Base-by-base conservation (phyloP, 2,797 vertebrate species). In the Siniperca undulata region DNA sequence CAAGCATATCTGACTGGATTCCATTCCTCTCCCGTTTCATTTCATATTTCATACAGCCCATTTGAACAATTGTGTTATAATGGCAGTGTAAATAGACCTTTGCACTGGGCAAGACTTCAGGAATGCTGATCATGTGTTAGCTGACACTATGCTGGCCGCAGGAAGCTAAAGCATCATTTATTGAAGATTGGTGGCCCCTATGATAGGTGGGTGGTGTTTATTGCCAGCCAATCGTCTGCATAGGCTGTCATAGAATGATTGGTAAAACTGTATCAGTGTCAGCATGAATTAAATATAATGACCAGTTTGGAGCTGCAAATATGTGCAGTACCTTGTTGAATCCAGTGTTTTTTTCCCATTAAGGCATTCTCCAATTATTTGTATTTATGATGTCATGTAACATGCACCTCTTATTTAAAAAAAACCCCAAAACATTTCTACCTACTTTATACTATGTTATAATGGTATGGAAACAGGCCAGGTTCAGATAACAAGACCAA, bases 71-170 rank as follows among this genome's bases (percentile, higher is more conserved):
- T 93, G 88, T 92, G 81, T 91, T 91, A 87, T 93, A 91, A 91
- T 92, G 83, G 85, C 89, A 84, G 88, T 87, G 88, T 91, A 95
- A 94, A 94, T 90, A 95, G 85, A 92, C 83, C 86, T 91, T 92
- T 92, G 86, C 85, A 86, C 85, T 80, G 83, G 88, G 89, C 81
- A 91, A 61, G 79, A 60, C 85, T 83, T 91, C 89, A 93, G 82
- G 91, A 93, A 94, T 93, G 90, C 86, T 90, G 88, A 91, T 94
- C 86, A 93, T 91, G 91, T 92, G 94, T 91, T 93, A 93, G 85
- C 86, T 89, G 89, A 95, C 91, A 89, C 92, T 86, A 59, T 67
- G 66, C 82, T 78, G 74, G 86, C 90, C 80, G 38, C 81, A 89
- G 88, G 71, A 90, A 89, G 82, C 87, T 77, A 67, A 87, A 88